Percentiles rank a stretch among this genome's conserved stretches.
Conservation (phyloP, 2,888 invertebrate species). For the Esperia sulphurella region DNA sequence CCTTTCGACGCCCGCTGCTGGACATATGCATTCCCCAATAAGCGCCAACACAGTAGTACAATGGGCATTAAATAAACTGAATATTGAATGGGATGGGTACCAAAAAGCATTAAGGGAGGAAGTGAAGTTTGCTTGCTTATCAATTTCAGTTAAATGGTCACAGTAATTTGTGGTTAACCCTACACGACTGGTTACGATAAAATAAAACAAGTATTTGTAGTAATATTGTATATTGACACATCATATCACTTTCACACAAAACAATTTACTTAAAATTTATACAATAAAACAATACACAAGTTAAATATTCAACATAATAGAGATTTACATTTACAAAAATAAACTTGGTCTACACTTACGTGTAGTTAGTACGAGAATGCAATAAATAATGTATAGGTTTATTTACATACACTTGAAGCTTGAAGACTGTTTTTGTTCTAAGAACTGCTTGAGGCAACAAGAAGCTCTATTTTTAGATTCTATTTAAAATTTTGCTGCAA, state of each 20-base stretch:
- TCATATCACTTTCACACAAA: slow-evolving; percentile 74
- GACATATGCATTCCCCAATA: no score
- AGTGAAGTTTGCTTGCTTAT: no score
- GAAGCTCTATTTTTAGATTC: no score
- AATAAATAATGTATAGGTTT: slow-evolving; percentile 48
- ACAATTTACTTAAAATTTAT: slow-evolving; percentile 72
- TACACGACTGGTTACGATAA: slow-evolving; percentile 2
- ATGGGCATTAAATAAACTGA: no score
- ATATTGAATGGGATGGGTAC: neutral
- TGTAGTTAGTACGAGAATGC: slow-evolving; percentile 32
- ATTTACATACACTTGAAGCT: slow-evolving; percentile 1
- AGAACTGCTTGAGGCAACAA: neutral
- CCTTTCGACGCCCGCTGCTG: no score
- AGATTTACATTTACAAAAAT: slow-evolving; percentile 51
- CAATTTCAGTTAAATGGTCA: neutral
- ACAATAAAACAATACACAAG: slow-evolving; percentile 66
- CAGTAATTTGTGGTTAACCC: slow-evolving; percentile 15
- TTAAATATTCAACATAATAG: slow-evolving; percentile 71
- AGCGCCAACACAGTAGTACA: no score
- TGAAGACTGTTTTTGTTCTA: neutral
- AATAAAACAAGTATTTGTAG: slow-evolving; percentile 54
- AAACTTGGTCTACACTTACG: slow-evolving; percentile 50
- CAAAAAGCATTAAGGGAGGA: no score
- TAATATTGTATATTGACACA: slow-evolving; percentile 75
- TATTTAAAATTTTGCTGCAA: no score